Evolutionary conservation across 2,888 invertebrate genomes (phyloP).

Genomic region (Tetrapedia diversipes): DNA sequence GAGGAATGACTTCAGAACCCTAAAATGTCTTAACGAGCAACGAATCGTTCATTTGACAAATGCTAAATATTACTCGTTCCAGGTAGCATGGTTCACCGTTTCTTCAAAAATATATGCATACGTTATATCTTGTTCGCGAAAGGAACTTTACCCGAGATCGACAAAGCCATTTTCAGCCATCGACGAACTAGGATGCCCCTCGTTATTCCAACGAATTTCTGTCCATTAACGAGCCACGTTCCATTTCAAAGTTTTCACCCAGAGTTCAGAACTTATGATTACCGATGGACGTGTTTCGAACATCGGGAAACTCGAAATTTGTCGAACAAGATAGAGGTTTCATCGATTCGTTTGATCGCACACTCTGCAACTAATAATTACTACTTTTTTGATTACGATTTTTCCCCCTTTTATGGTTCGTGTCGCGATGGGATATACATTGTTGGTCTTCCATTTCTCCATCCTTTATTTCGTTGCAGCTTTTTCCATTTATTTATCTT

Average conservation of each 20-base stretch:
- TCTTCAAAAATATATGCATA: neutral
- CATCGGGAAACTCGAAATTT: neutral
- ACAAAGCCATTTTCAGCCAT: neutral
- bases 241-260: neutral
- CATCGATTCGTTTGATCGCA: neutral
- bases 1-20: too few relatives aligned
- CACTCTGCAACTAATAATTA: too few relatives aligned
- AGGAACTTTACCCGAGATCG: neutral
- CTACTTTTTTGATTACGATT: too few relatives aligned
- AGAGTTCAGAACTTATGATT: neutral
- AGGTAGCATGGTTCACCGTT: neutral
- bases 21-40: neutral
- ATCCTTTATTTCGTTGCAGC: too few relatives aligned
- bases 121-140: neutral
- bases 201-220: neutral
- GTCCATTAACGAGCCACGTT: neutral
- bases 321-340: neutral
- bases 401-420: too few relatives aligned
- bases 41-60: conserved; percentile 1
- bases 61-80: neutral
- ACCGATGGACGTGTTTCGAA: neutral
- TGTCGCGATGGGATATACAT: too few relatives aligned
- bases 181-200: neutral
- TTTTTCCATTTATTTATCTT: too few relatives aligned
- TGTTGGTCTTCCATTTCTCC: too few relatives aligned